phyloP scores from a whole-genome alignment of 2,113 vertebrate genomes.

The Pseudolaguvia tuberculata region DNA sequence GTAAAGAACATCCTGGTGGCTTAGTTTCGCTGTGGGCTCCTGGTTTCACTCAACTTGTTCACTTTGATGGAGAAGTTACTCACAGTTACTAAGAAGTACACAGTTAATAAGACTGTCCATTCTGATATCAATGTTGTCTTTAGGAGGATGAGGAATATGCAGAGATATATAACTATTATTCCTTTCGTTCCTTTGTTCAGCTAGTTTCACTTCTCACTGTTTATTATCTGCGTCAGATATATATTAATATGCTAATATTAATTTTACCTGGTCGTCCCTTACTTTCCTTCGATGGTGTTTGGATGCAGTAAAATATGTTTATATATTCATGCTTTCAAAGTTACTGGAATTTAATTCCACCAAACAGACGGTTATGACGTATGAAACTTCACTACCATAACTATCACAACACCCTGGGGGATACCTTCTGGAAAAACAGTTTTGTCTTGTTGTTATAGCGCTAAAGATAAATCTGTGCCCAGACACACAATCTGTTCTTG shows the following conservation, averaged over 20 bases:
- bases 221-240: too few species aligned
- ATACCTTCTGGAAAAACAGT: background rate
- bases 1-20: background rate
- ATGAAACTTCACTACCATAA: background rate
- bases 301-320: background rate
- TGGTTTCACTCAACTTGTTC: background rate
- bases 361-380: too few species aligned
- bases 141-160: background rate
- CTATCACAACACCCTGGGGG: background rate
- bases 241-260: too few species aligned
- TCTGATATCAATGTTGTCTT: background rate
- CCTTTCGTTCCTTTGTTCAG: too few species aligned
- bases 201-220: too few species aligned
- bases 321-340: background rate
- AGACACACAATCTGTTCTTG: slow-evolving; percentile 4
- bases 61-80: background rate
- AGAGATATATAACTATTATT: too few species aligned
- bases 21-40: too few species aligned
- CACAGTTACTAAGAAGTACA: background rate
- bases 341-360: background rate
- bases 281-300: too few species aligned
- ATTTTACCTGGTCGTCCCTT: too few species aligned
- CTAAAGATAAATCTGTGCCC: background rate
- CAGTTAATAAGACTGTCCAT: background rate
- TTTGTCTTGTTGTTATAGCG: background rate